Evolutionary conservation across 2,113 vertebrate genomes (phyloP).

Genomic region (Hemiprocne comata): DNA sequence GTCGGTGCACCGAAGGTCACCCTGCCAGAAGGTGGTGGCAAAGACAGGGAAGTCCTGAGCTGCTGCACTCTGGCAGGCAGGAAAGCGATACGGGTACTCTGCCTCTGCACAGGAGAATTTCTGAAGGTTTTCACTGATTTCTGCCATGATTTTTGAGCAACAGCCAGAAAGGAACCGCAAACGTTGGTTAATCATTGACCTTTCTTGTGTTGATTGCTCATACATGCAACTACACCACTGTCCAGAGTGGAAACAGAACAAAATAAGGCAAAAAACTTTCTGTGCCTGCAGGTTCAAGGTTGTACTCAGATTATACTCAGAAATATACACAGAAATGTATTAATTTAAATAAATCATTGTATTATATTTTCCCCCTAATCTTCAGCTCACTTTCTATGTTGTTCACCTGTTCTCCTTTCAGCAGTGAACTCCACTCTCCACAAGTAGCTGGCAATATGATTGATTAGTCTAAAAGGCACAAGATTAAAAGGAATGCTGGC

Average conservation of each 20-base stretch:
- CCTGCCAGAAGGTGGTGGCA: neutral
- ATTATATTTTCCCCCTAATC: neutral
- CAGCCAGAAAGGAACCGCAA: neutral
- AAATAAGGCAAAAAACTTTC: neutral
- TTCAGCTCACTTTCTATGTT: neutral
- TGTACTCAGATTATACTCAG: neutral
- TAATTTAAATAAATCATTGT: neutral
- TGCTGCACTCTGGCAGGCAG: neutral
- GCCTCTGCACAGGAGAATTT: neutral
- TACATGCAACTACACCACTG: neutral
- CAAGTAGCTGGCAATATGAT: neutral
- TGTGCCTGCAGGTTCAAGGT: neutral
- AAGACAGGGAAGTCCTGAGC: neutral
- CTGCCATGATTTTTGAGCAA: neutral
- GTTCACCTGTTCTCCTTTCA: neutral
- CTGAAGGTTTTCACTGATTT: neutral
- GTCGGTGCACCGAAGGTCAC: neutral
- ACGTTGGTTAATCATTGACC: neutral
- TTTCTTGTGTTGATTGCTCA: neutral
- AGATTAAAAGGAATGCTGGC: neutral
- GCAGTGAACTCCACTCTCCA: neutral
- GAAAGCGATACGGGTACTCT: neutral
- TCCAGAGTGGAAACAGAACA: rapidly evolving
- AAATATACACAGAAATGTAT: neutral
- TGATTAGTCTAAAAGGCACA: neutral